A percentile compares a stretch with the other conserved stretches of the same genome.
These are phyloP conservation scores for Cataglyphis rosenhaueri DNA, from an alignment of 2,888 invertebrate genomes.

Conservation along the genomic window DNA sequence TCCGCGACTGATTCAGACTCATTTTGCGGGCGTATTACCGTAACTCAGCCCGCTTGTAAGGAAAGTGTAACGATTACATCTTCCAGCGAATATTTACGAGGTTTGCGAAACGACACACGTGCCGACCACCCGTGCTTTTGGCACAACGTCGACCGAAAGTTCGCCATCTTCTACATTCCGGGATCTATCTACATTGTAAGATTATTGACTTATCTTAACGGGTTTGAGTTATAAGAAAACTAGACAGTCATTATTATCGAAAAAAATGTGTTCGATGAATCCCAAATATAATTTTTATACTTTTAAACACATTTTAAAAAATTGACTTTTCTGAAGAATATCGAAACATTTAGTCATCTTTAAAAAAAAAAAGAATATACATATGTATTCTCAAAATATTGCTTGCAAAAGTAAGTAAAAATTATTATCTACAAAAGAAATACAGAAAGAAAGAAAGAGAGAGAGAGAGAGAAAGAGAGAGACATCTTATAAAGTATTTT, in stretches of 20 bases:
- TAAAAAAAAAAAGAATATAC: not conserved
- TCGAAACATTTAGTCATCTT: not conserved
- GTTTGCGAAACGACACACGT: constrained; percentile 54
- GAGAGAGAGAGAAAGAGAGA: not conserved
- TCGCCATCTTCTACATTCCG: not conserved
- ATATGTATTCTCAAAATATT: not conserved
- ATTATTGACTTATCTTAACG: constrained; percentile 29
- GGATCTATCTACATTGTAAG: not conserved
- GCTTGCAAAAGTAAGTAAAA: not conserved
- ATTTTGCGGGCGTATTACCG: constrained; percentile 58
- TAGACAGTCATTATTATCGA: not conserved
- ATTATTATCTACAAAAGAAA: not conserved
- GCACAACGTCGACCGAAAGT: constrained; percentile 5
- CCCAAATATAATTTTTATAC: not conserved
- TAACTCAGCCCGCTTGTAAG: constrained; percentile 64
- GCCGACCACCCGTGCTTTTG: constrained; percentile 51
- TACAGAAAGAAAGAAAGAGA: not conserved
- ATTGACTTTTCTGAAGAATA: not conserved
- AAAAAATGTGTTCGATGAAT: not conserved
- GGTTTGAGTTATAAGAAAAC: not conserved
- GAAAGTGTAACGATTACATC: constrained; percentile 57
- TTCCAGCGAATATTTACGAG: constrained; percentile 55
- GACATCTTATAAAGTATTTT: not conserved
- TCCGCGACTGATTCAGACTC: constrained; percentile 56
- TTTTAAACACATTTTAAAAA: not conserved